Conservation (phyloP, 2,888 invertebrate genomes). For the Limnephilus auricula region DNA sequence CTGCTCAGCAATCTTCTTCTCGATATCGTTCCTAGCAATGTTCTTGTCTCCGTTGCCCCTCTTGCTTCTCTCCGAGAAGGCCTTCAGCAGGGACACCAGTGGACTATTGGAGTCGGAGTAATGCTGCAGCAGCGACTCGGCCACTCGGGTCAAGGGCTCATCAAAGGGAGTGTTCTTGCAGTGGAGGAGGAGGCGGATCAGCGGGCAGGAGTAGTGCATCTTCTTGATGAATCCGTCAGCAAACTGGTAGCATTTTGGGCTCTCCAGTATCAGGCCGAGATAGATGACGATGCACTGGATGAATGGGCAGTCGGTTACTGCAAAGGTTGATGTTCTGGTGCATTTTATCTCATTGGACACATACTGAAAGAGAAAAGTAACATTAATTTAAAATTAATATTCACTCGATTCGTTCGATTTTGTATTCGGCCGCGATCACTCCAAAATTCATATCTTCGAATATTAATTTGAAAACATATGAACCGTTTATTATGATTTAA, state of each 20-base stretch:
- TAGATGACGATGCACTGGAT: slow-evolving; percentile 67
- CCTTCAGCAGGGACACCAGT: slow-evolving; percentile 70
- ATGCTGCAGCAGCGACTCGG: slow-evolving; percentile 69
- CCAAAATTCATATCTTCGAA: too few relatives aligned
- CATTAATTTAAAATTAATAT: background rate
- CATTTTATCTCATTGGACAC: slow-evolving; percentile 62
- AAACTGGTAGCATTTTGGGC: slow-evolving; percentile 63
- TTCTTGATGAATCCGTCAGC: slow-evolving; percentile 68
- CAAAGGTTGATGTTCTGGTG: slow-evolving; percentile 62
- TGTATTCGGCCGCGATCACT: too few relatives aligned
- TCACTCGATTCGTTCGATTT: slow-evolving; percentile 16
- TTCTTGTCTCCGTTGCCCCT: slow-evolving; percentile 28
- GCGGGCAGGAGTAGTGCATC: slow-evolving; percentile 70
- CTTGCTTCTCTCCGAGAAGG: slow-evolving; percentile 65
- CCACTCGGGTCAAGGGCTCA: slow-evolving; percentile 69
- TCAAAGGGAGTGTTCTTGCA: slow-evolving; percentile 61
- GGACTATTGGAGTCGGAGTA: slow-evolving; percentile 71
- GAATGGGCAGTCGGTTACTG: slow-evolving; percentile 67
- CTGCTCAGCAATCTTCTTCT: slow-evolving; percentile 56
- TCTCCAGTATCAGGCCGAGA: slow-evolving; percentile 61
- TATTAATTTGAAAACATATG: too few relatives aligned
- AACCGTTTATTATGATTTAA: too few relatives aligned
- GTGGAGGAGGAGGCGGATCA: slow-evolving; percentile 71
- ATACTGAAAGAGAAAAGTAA: slow-evolving; percentile 57
- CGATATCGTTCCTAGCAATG: slow-evolving; percentile 53